A percentile compares a stretch with the other conserved stretches of the same genome.
phyloP scores from a whole-genome alignment of 2,113 vertebrate genomes.

The Nymphicus hollandicus region DNA sequence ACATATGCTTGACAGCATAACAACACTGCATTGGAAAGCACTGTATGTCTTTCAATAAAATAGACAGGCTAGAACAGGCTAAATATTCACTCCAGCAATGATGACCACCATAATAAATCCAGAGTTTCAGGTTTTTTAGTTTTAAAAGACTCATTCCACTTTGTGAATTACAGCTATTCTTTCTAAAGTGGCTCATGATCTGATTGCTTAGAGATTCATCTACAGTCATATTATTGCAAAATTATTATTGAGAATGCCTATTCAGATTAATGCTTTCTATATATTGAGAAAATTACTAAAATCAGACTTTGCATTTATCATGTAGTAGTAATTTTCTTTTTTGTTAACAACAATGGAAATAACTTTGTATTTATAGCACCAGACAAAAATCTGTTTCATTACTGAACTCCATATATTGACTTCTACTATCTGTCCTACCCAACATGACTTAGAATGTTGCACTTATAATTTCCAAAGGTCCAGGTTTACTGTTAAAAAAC shows the following conservation, averaged over 20 bases:
- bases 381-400: not conserved
- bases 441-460: not conserved
- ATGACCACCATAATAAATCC: not conserved
- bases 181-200: not conserved
- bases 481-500: not conserved
- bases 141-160: not conserved
- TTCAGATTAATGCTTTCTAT: not conserved
- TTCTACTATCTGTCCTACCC: not conserved
- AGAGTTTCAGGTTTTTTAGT: not conserved
- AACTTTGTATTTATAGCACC: not conserved
- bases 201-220: not conserved
- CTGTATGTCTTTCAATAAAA: not conserved
- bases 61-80: not conserved
- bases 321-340: not conserved
- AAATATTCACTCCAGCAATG: not conserved
- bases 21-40: not conserved
- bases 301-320: not conserved
- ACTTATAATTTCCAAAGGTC: not conserved
- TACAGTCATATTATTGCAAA: not conserved
- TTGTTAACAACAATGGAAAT: not conserved
- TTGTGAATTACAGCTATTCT: not conserved
- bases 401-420: not conserved
- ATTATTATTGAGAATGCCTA: not conserved
- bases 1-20: not conserved
- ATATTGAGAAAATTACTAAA: not conserved